Percentiles rank a stretch among this genome's conserved stretches.
phyloP scores from a whole-genome alignment of 2,797 vertebrate species.

The Channa striata region DNA sequence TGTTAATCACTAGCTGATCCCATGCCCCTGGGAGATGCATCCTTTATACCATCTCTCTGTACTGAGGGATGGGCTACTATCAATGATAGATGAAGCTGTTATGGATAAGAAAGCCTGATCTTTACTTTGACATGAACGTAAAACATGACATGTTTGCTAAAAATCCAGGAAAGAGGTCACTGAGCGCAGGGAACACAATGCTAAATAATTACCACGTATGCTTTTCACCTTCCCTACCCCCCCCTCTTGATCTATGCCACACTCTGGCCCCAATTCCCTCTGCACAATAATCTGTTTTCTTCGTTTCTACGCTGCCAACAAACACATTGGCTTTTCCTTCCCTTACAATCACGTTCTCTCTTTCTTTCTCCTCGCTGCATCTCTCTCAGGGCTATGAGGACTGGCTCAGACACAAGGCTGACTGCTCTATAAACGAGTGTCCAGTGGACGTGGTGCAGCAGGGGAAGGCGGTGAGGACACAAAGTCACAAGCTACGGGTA shows the following conservation, averaged over 20 bases:
- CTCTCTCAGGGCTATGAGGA: constrained; percentile 95
- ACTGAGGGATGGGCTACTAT: constrained; percentile 63
- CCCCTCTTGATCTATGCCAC: constrained; percentile 17
- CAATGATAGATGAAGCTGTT: constrained; percentile 74
- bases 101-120: constrained; percentile 55
- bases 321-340: constrained; percentile 8
- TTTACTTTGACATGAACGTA: constrained; percentile 72
- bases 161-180: constrained; percentile 72
- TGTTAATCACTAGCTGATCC: constrained; percentile 77
- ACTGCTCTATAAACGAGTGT: constrained; percentile 95
- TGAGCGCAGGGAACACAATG: constrained; percentile 58
- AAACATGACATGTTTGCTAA: constrained; percentile 61
- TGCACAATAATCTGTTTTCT: constrained; percentile 57
- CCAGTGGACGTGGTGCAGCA: constrained; percentile 94
- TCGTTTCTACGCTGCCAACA: constrained; percentile 23
- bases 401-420: constrained; percentile 98
- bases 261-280: constrained; percentile 35
- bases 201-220: constrained; percentile 73
- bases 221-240: constrained; percentile 57
- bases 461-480: constrained; percentile 92
- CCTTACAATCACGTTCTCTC: constrained; percentile 18
- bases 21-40: constrained; percentile 64
- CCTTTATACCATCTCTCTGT: constrained; percentile 40
- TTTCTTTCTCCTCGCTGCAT: constrained; percentile 18
- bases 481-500: constrained; percentile 94